phyloP scores from a whole-genome alignment of 2,797 vertebrate species.

The Clarias platycephalus region DNA sequence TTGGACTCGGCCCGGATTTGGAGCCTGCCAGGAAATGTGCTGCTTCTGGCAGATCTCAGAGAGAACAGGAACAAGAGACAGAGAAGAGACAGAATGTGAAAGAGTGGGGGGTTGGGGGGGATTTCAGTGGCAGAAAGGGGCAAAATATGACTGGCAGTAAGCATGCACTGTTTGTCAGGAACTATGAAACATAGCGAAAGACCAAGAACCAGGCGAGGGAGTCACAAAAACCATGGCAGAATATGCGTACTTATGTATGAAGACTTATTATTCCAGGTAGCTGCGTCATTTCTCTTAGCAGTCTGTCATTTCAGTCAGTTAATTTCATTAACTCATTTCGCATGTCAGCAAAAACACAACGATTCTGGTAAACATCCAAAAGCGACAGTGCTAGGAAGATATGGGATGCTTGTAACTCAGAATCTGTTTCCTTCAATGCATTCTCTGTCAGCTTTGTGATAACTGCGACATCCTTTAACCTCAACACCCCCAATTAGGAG shows the following conservation, averaged over 20 bases:
- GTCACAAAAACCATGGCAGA: background rate
- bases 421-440: conserved; percentile 65
- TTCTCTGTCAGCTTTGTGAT: conserved; percentile 72
- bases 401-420: conserved; percentile 65
- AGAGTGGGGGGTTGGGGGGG: conserved; percentile 44
- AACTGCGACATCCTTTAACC: conserved; percentile 76
- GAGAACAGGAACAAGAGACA: conserved; percentile 54
- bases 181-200: conserved; percentile 29
- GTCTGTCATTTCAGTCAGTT: background rate
- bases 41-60: conserved; percentile 66
- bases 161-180: conserved; percentile 66
- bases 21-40: conserved; percentile 77
- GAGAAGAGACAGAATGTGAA: conserved; percentile 48
- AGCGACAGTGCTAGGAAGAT: conserved; percentile 59
- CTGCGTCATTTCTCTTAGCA: background rate
- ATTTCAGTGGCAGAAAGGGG: conserved; percentile 71
- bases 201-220: background rate
- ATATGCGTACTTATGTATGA: background rate
- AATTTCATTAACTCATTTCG: conserved; percentile 19
- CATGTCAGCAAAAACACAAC: background rate
- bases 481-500: conserved; percentile 75
- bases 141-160: conserved; percentile 74
- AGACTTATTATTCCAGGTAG: background rate
- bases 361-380: conserved; percentile 31
- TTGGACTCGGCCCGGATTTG: conserved; percentile 82